phyloP scores from a whole-genome alignment of 1,140 invertebrate species.

The Drosophila murphyi region DNA sequence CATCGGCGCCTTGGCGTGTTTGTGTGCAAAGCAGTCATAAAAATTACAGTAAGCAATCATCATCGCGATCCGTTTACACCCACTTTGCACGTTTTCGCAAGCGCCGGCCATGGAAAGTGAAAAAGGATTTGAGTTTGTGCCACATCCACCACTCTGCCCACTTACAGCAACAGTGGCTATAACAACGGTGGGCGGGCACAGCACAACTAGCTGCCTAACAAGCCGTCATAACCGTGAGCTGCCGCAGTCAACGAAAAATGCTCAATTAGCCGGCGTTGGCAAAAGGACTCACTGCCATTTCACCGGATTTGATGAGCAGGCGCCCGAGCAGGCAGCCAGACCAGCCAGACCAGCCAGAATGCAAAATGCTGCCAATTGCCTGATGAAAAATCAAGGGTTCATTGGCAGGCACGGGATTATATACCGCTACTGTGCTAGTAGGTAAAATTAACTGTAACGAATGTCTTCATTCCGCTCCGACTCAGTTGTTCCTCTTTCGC shows the following conservation, averaged over 20 bases:
- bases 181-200: constrained; percentile 41
- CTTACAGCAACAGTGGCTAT: constrained; percentile 35
- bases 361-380: constrained; percentile 46
- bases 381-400: constrained; percentile 52
- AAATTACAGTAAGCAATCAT: constrained; percentile 83
- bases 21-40: constrained; percentile 82
- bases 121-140: constrained; percentile 63
- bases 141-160: constrained; percentile 17
- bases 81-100: constrained; percentile 81
- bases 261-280: constrained; percentile 65
- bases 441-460: constrained; percentile 40
- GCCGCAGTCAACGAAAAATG: constrained; percentile 71
- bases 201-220: constrained; percentile 58
- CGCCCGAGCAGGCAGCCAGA: not conserved
- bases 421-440: not conserved
- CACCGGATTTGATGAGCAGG: constrained; percentile 24
- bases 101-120: constrained; percentile 57
- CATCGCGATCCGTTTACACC: constrained; percentile 82
- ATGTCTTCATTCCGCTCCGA: constrained; percentile 64
- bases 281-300: constrained; percentile 46
- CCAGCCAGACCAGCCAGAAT: constrained; percentile 4
- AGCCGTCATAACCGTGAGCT: constrained; percentile 73
- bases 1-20: constrained; percentile 74
- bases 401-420: constrained; percentile 17
- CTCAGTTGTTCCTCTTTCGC: constrained; percentile 25